Evolutionary conservation across 2,888 invertebrate species (phyloP), one percentile per base, ranked within the genome.

Genomic region (Macrophya annulata): DNA sequence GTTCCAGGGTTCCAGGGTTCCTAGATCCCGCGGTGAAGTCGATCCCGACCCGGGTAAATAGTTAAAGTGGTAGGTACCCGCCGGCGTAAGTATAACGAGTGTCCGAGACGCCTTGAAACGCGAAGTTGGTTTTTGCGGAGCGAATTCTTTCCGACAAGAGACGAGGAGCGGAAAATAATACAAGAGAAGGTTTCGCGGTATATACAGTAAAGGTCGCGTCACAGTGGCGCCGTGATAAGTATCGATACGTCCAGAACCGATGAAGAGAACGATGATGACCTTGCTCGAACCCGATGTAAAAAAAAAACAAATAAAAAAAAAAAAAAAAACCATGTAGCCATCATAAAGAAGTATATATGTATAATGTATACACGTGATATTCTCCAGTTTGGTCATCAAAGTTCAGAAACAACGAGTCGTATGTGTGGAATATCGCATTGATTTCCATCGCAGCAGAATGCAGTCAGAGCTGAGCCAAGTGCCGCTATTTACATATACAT

Each of bases 51-150:
- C 43, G 65, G 55, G 85, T 85, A 85, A 85, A 77, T 85, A 79
- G 85, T 85, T 84, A 84, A 84, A 84, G 84, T 76, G 85, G 79
- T 68, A 55, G 51, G 79, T 79, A 77, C 77, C 48, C 45, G 85
- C 43, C 62, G 81, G 59, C 59, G 81, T 17, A 83, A 65, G 68
- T 71, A 83, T 71, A 83, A 83, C 68, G 83, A 83, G 83, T 68
- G n/a, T 55, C 71, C 68, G 71, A 71, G 71, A 82, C 85, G 82
- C 85, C 77, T 79, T 48, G 43, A 76, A 81, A 85, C 25, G 85
- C 85, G 45, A 81, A 40, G 40, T 81, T 59, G 17, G 79, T 85
- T 85, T 85, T 85, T 85, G 79, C 76, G 48, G 4, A 10, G 68
- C 85, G 85, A 72, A 77, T 85, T 77, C 76, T 65, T 62, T 77